A percentile compares a stretch with the other conserved stretches of the same genome.
phyloP scores from a whole-genome alignment of 2,797 vertebrate species.

The Anisognathus igniventris region DNA sequence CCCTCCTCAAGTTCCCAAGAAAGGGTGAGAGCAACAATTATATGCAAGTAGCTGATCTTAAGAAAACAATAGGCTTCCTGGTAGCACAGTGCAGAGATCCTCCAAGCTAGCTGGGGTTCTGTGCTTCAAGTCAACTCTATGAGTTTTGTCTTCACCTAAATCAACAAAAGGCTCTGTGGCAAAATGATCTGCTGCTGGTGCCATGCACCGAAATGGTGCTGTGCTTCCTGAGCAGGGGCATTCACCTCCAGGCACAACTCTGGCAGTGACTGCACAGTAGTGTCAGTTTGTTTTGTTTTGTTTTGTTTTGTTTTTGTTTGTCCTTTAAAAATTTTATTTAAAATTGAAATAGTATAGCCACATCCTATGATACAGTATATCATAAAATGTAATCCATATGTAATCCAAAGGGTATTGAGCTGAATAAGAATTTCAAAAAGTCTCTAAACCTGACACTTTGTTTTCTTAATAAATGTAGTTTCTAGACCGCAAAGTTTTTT shows the following conservation, averaged over 20 bases:
- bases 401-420: not conserved
- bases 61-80: not conserved
- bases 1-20: not conserved
- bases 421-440: not conserved
- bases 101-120: not conserved
- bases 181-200: not conserved
- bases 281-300: not conserved
- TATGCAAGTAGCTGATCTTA: not conserved
- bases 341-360: not conserved
- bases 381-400: not conserved
- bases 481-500: not conserved
- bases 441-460: not conserved
- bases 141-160: not conserved
- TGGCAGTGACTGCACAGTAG: not conserved
- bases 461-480: not conserved
- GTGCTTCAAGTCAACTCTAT: not conserved
- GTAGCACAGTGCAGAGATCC: not conserved
- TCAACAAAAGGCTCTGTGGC: not conserved
- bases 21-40: not conserved
- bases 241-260: not conserved
- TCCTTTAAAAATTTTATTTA: not conserved
- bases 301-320: rapidly evolving
- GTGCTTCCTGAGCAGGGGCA: not conserved
- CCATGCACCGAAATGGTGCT: not conserved
- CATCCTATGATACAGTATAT: rapidly evolving